phyloP scores from a whole-genome alignment of 92 coral and sea anemone genomes.

The Umimayanthus kanabou region DNA sequence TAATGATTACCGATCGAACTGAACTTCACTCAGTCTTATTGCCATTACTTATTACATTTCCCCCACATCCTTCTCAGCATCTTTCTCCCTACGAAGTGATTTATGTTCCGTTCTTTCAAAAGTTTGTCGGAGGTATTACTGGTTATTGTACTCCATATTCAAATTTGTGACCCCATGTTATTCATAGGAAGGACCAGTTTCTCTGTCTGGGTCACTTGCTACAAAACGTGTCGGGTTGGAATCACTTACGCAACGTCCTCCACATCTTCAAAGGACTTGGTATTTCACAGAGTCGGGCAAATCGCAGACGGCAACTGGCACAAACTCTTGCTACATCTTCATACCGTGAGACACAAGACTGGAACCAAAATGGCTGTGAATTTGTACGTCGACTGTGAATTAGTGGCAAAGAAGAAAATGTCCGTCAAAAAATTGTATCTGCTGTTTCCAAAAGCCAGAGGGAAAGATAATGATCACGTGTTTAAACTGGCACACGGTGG shows the following conservation, averaged over 20 bases:
- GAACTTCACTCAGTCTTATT: too few species aligned
- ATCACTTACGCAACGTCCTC: conserved; percentile 63
- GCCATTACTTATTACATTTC: too few species aligned
- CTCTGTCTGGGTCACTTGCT: conserved; percentile 79
- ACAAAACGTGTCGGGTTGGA: conserved; percentile 73
- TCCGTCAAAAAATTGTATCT: conserved; percentile 32
- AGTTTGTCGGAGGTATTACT: background rate
- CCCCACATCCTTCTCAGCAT: too few species aligned
- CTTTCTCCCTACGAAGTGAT: too few species aligned
- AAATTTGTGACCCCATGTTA: background rate
- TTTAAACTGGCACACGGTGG: conserved; percentile 74
- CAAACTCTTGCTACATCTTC: conserved; percentile 68
- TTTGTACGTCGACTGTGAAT: conserved; percentile 74
- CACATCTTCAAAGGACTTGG: conserved; percentile 42
- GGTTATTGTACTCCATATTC: background rate
- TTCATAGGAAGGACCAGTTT: conserved; percentile 60
- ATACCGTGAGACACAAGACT: conserved; percentile 51
- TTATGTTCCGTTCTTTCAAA: too few species aligned
- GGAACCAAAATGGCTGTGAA: conserved; percentile 53
- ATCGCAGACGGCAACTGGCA: conserved; percentile 87
- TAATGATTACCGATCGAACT: too few species aligned
- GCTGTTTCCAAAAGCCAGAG: conserved; percentile 63
- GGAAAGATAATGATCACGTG: conserved; percentile 40
- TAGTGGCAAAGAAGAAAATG: conserved; percentile 64
- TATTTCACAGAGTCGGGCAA: conserved; percentile 64